Conservation (phyloP, 1,140 invertebrate species). For the Chironomus striatipennis region DNA sequence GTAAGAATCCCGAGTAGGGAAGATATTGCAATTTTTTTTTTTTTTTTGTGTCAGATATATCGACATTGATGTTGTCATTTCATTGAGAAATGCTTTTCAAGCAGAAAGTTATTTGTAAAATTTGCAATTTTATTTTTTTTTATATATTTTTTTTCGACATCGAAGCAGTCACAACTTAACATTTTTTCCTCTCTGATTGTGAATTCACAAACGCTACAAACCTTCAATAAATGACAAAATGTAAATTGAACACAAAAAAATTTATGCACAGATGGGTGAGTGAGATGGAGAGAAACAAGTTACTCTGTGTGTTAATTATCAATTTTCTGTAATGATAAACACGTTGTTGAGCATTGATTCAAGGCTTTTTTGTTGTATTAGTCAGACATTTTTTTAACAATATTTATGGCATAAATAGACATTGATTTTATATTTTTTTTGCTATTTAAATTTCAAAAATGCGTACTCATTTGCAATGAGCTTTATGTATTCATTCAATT, state of each 20-base stretch:
- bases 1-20: not conserved
- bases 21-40: not conserved
- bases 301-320: not conserved
- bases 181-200: too few relatives aligned
- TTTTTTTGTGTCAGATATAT: not conserved
- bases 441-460: conserved; percentile 14
- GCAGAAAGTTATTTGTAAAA: conserved; percentile 13
- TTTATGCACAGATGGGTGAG: too few relatives aligned
- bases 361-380: conserved; percentile 7
- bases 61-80: not conserved
- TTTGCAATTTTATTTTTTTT: conserved; percentile 2
- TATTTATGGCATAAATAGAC: not conserved
- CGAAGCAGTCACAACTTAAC: too few relatives aligned
- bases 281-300: not conserved
- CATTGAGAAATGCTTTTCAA: not conserved
- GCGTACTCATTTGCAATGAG: not conserved
- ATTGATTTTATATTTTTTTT: too few relatives aligned
- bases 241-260: not conserved
- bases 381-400: not conserved
- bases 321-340: conserved; percentile 17
- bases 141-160: too few relatives aligned
- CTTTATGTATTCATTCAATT: not conserved
- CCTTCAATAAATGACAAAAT: conserved; percentile 7
- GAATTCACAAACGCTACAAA: not conserved
- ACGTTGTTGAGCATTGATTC: not conserved